phyloP scores from a whole-genome alignment of 2,888 invertebrate genomes.

The Drepana falcataria region DNA sequence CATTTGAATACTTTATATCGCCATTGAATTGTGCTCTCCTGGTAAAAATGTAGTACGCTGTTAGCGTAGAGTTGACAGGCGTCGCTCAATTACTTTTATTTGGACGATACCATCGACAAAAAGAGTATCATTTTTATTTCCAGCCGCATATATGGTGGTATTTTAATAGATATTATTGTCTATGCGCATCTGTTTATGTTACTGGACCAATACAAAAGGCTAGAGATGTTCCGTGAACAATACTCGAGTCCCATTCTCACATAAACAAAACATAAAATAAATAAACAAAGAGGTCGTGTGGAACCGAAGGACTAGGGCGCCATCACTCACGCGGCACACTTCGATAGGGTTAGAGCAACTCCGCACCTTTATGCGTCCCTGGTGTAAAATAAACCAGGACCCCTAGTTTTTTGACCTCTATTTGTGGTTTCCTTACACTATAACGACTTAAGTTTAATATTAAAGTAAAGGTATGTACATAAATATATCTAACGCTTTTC shows the following conservation, averaged over 20 bases:
- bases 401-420: conserved; percentile 76
- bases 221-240: not conserved
- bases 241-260: conserved; percentile 43
- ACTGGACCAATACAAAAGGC: no score
- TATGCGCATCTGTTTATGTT: no score
- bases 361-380: conserved; percentile 76
- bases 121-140: not conserved
- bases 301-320: conserved; percentile 58
- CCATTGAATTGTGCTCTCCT: conserved; percentile 35
- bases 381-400: conserved; percentile 68
- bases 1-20: conserved; percentile 65
- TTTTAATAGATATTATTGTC: no score
- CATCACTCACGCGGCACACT: conserved; percentile 75
- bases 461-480: conserved; percentile 6
- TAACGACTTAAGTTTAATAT: conserved; percentile 53
- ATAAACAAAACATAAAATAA: conserved; percentile 71
- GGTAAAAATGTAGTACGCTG: conserved; percentile 46
- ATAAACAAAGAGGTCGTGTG: conserved; percentile 63
- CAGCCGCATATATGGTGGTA: no score
- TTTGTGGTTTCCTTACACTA: conserved; percentile 71
- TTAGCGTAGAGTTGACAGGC: conserved; percentile 56
- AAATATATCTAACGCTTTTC: no score
- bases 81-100: conserved; percentile 53
- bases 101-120: conserved; percentile 13
- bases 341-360: conserved; percentile 77